Evolutionary conservation across 2,113 vertebrate genomes (phyloP).

Genomic region (Sinocyclocheilus maitianheensis): DNA sequence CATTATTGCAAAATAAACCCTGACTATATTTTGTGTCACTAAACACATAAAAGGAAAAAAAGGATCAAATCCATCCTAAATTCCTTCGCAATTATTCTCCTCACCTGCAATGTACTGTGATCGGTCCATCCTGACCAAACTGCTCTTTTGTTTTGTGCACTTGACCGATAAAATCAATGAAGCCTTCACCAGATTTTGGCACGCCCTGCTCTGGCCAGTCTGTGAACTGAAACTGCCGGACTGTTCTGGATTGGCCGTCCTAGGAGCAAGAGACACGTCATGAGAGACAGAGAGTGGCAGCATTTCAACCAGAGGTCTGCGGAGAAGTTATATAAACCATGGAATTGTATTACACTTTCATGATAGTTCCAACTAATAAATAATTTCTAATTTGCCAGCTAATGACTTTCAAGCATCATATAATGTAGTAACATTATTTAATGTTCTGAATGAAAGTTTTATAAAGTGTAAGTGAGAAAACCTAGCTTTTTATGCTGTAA

Average conservation of each 20-base stretch:
- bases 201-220: constrained; percentile 81
- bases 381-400: neutral
- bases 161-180: constrained; percentile 80
- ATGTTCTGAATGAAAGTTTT: neutral
- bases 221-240: constrained; percentile 81
- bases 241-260: constrained; percentile 78
- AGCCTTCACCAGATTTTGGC: constrained; percentile 80
- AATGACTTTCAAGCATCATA: neutral
- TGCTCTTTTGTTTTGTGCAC: constrained; percentile 82
- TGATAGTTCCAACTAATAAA: neutral
- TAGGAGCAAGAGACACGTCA: constrained; percentile 41
- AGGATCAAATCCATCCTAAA: neutral
- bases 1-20: neutral
- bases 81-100: neutral
- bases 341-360: neutral
- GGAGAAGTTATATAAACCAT: neutral
- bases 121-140: constrained; percentile 79
- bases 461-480: neutral
- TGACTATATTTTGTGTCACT: neutral
- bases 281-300: constrained; percentile 19
- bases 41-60: neutral
- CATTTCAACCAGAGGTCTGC: neutral
- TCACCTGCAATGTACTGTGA: constrained; percentile 80
- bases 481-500: neutral
- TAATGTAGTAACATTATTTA: neutral